These are phyloP conservation scores for Trichacis sp. DNA, from an alignment of 2,888 invertebrate species.

Conservation along the genomic window DNA sequence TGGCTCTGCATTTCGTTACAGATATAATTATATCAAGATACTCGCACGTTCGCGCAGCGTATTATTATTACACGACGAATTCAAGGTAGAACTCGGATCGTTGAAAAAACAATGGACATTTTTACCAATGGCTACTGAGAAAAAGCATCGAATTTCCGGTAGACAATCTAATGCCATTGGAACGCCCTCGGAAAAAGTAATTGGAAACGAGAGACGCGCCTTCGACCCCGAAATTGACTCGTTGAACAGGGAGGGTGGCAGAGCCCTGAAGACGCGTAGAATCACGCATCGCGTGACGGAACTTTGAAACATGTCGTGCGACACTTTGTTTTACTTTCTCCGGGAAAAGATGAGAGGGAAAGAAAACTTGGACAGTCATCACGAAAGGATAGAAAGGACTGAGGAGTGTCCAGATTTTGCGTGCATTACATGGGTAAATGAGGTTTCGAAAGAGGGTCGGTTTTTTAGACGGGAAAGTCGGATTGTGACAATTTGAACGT, in stretches of 20 bases:
- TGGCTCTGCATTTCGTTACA: conserved; percentile 1
- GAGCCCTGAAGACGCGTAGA: background rate
- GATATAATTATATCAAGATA: background rate
- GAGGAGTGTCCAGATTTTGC: conserved; percentile 21
- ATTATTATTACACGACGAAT: background rate
- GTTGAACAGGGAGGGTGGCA: background rate
- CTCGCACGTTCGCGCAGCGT: background rate
- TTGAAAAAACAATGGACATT: background rate
- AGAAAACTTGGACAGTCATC: conserved; percentile 22
- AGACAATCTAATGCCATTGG: too few relatives aligned
- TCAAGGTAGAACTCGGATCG: background rate
- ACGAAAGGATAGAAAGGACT: conserved; percentile 2
- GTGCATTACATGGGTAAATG: background rate
- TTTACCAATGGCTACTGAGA: background rate
- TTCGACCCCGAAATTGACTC: too few relatives aligned
- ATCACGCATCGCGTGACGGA: background rate
- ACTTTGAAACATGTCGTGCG: conserved; percentile 1
- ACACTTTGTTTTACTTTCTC: conserved; percentile 22
- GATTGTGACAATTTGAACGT: too few relatives aligned
- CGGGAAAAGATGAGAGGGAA: conserved; percentile 13
- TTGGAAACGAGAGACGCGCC: too few relatives aligned
- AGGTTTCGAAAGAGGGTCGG: background rate
- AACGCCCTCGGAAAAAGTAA: too few relatives aligned
- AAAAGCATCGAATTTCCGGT: background rate
- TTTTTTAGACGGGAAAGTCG: background rate